These are phyloP conservation scores for Trissolcus japonicus DNA, from an alignment of 2,888 invertebrate genomes.

Conservation along the genomic window DNA sequence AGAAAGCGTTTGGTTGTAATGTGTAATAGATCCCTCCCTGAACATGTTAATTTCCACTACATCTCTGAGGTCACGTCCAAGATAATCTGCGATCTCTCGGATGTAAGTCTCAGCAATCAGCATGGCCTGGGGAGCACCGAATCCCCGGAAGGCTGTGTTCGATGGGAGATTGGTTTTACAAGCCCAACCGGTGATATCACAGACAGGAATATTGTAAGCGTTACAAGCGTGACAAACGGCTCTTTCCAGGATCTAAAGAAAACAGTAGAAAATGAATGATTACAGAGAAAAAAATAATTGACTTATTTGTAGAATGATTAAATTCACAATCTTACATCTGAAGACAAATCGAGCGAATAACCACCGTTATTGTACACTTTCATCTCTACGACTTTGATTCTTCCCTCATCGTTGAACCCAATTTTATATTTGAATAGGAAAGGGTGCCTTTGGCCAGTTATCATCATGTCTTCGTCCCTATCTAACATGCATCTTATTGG, in stretches of 20 bases:
- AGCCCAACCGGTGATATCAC: slow-evolving; percentile 82
- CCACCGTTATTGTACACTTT: slow-evolving; percentile 89
- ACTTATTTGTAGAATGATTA: not conserved
- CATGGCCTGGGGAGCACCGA: slow-evolving; percentile 93
- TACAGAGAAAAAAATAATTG: not conserved
- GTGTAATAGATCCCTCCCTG: slow-evolving; percentile 84
- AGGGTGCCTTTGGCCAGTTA: slow-evolving; percentile 92
- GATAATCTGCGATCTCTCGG: slow-evolving; percentile 83
- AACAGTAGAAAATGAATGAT: not conserved
- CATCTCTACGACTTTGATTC: slow-evolving; percentile 83
- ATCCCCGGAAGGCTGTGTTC: slow-evolving; percentile 93
- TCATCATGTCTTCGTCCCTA: slow-evolving; percentile 93
- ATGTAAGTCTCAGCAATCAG: slow-evolving; percentile 87
- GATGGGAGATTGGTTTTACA: slow-evolving; percentile 93
- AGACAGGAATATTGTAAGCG: slow-evolving; percentile 86
- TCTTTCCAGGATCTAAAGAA: slow-evolving; percentile 83
- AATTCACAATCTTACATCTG: slow-evolving; percentile 79
- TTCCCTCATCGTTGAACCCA: slow-evolving; percentile 85
- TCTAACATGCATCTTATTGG: slow-evolving; percentile 92
- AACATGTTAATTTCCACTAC: slow-evolving; percentile 85
- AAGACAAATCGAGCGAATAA: slow-evolving; percentile 87
- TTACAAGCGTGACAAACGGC: slow-evolving; percentile 89
- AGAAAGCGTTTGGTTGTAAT: slow-evolving; percentile 84
- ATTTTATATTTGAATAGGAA: slow-evolving; percentile 89
- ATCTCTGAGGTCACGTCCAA: slow-evolving; percentile 81